Evolutionary conservation across 2,888 invertebrate species (phyloP), one percentile per base, ranked within the genome.

Genomic region (Sphecodes monilicornis): DNA sequence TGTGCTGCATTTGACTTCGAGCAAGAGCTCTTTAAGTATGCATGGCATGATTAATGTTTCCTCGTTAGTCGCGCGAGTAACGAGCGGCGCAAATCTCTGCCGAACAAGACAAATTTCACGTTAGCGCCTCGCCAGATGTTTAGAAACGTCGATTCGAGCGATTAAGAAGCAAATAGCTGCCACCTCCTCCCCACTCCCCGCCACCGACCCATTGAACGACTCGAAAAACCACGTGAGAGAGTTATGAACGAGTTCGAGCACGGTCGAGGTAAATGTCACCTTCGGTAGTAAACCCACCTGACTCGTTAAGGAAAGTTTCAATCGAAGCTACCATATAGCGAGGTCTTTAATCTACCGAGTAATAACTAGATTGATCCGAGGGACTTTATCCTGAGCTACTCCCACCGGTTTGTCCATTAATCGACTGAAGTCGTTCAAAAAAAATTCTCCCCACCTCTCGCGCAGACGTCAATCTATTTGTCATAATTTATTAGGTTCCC

Each of bases 41-140:
- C n/a, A 39, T 16, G 68, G 29, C 10, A 26, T 18, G 26, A 68
- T 41, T 79, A 54, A 22, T 41, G 22, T 32, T 13, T n/a, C 13
- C n/a, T 57, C 26, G 54, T 43, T 54, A 74, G 60, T 39, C 22
- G n/a, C 2, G n/a, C 39, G n/a, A 13, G 39, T 39, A 68, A n/a
- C 39, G 39, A 39, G 39, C 68, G n/a, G 5, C n/a, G n/a, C 39
- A n/a, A 68, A 39, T 22, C 68, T n/a, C 10, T 18, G 64, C 22
- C 66, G 66, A 68, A 68, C 68, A 39, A 39, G 39, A 68, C 68
- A n/a, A 68, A 39, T 39, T 68, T 5, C 22, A 3, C 66, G 66
- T 10, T 1, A 39, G n/a, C 13, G 39, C 36, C 1, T 39, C 39
- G n/a, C 36, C n/a, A 36, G 39, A 68, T 68, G 39, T 68, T 39